phyloP scores from a whole-genome alignment of 1,140 invertebrate species.

The Cyclargus thomasi region DNA sequence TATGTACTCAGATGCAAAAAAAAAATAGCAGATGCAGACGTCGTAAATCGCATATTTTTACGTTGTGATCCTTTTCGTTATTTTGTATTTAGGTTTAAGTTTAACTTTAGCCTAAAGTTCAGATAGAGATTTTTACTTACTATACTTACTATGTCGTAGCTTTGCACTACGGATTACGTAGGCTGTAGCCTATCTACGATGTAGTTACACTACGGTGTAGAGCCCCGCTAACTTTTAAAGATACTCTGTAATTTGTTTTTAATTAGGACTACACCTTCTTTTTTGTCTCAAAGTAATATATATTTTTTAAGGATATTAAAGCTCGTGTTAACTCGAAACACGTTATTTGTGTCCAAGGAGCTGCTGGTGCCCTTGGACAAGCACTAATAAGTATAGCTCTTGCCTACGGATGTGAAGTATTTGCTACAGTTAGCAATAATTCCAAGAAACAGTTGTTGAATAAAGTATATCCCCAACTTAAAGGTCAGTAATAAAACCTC shows the following conservation, averaged over 20 bases:
- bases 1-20: too few relatives aligned
- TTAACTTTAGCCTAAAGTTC: too few relatives aligned
- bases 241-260: too few relatives aligned
- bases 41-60: too few relatives aligned
- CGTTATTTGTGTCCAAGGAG: conserved; percentile 82
- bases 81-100: too few relatives aligned
- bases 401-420: conserved; percentile 75
- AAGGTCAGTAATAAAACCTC: conserved; percentile 26
- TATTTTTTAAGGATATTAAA: conserved; percentile 31
- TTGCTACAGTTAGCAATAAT: conserved; percentile 71
- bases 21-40: too few relatives aligned
- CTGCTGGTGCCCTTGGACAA: conserved; percentile 84
- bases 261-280: too few relatives aligned
- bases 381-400: conserved; percentile 78
- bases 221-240: conserved; percentile 15
- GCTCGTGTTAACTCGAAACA: conserved; percentile 56
- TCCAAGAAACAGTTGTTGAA: conserved; percentile 55
- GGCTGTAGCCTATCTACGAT: neutral
- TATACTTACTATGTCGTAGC: too few relatives aligned
- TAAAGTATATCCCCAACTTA: conserved; percentile 43
- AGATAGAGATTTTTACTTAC: too few relatives aligned
- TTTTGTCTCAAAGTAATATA: too few relatives aligned
- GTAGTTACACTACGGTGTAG: neutral
- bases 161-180: neutral
- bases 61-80: too few relatives aligned